phyloP scores from a whole-genome alignment of 2,888 invertebrate species.

The Falcaria lacertinaria region DNA sequence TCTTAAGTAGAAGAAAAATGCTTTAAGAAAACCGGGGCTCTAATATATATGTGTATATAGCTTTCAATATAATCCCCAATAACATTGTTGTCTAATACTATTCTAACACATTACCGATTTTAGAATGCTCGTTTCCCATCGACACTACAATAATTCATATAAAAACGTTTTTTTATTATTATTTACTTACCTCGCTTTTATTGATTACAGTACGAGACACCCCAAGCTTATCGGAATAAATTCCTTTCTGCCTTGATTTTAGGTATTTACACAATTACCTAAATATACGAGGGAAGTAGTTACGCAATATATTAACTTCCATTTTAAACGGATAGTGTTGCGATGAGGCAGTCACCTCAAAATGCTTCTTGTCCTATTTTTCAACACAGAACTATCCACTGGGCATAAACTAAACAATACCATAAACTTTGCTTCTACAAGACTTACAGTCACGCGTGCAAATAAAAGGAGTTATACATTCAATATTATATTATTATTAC shows the following conservation, averaged over 20 bases:
- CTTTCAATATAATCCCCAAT: conserved; percentile 21
- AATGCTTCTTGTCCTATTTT: conserved; percentile 16
- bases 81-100: conserved; percentile 19
- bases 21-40: conserved; percentile 26
- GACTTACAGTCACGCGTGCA: conserved; percentile 34
- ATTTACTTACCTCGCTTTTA: conserved; percentile 40
- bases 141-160: conserved; percentile 30
- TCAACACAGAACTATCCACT: conserved; percentile 54
- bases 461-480: conserved; percentile 18
- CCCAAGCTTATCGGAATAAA: too few species aligned
- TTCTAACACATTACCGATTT: conserved; percentile 24
- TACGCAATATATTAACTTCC: too few species aligned
- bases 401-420: conserved; percentile 26
- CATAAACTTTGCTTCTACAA: conserved; percentile 29
- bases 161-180: conserved; percentile 29
- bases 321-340: too few species aligned
- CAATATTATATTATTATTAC: conserved; percentile 24
- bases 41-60: conserved; percentile 22
- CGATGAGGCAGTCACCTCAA: too few species aligned
- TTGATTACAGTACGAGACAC: too few species aligned
- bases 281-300: too few species aligned
- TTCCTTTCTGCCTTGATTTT: too few species aligned
- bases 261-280: too few species aligned
- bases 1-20: conserved; percentile 23
- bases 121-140: conserved; percentile 16